Base-by-base conservation (phyloP, 1,140 invertebrate species). In the Aphidius gifuensis region DNA sequence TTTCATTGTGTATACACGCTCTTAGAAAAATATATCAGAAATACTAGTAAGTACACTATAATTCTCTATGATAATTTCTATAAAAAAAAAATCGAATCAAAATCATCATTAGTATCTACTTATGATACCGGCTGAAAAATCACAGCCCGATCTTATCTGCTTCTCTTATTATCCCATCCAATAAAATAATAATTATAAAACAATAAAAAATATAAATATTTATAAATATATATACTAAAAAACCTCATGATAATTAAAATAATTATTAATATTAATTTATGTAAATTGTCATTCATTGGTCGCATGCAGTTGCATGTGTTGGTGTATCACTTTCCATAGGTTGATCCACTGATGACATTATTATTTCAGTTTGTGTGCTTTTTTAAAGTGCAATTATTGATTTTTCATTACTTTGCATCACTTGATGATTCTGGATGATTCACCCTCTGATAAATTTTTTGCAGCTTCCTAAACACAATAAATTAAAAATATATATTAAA, bases 341-440 rank as follows among this genome's bases (percentile, higher is more conserved):
- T 0, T n/a, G n/a, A n/a, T 80, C 78, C 0, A 81, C 69, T 16
- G 67, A 67, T 2, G 69, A 7, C 8, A 81, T 68, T n/a, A 80
- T 61, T 9, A 75, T 71, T 0, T 78, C 76, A 5, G 70, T 55
- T n/a, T 73, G 71, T 7, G 80, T 80, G 40, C 71, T 68, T 58
- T 83, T 82, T 60, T 79, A 78, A 3, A 86, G 78, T 11, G 84
- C 82, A 54, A 89, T 88, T 79, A 89, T 87, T 73, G 88, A 88
- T 72, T 88, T 87, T 61, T 88, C 86, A 70, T 87, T 86, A 40
- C 81, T 84, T 61, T n/a, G n/a, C n/a, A n/a, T n/a, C n/a, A n/a
- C n/a, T n/a, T n/a, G n/a, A n/a, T n/a, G n/a, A n/a, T n/a, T n/a
- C n/a, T n/a, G n/a, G 84, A 87, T 40, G 83, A 86, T 64, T 77